Percentiles rank a stretch among this genome's conserved stretches.
These are phyloP conservation scores for Himalopsyche kuldschensis DNA, from an alignment of 2,888 invertebrate genomes.

Conservation along the genomic window DNA sequence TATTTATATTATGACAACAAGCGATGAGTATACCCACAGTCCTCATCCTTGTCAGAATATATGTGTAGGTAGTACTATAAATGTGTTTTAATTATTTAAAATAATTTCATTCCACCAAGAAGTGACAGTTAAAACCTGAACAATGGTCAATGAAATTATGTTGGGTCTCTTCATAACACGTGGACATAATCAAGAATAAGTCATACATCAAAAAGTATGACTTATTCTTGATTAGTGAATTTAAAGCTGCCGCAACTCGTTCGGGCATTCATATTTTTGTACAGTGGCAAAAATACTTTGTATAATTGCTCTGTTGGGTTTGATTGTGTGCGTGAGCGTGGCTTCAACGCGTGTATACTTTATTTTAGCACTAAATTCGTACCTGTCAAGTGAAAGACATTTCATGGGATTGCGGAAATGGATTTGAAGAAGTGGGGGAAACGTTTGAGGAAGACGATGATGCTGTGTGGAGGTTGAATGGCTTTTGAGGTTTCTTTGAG, in stretches of 20 bases:
- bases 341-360: slow-evolving; percentile 6
- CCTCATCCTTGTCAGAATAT: too few relatives aligned
- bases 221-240: background rate
- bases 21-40: too few relatives aligned
- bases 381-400: slow-evolving; percentile 24
- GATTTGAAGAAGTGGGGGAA: slow-evolving; percentile 17
- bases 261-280: background rate
- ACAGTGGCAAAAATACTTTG: slow-evolving; percentile 20
- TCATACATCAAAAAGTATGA: too few relatives aligned
- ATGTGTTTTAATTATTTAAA: too few relatives aligned
- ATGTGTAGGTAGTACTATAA: too few relatives aligned
- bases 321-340: background rate
- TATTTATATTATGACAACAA: too few relatives aligned
- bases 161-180: too few relatives aligned
- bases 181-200: too few relatives aligned
- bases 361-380: slow-evolving; percentile 31
- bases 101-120: too few relatives aligned
- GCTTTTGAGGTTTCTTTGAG: background rate
- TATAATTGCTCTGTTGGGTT: slow-evolving; percentile 22
- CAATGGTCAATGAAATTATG: too few relatives aligned
- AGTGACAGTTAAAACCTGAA: too few relatives aligned
- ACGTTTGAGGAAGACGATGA: background rate
- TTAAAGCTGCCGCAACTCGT: background rate
- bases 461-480: background rate
- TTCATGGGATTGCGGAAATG: slow-evolving; percentile 20